Evolutionary conservation across 2,888 invertebrate species (phyloP).

Genomic region (Lasioglossum zephyrum): DNA sequence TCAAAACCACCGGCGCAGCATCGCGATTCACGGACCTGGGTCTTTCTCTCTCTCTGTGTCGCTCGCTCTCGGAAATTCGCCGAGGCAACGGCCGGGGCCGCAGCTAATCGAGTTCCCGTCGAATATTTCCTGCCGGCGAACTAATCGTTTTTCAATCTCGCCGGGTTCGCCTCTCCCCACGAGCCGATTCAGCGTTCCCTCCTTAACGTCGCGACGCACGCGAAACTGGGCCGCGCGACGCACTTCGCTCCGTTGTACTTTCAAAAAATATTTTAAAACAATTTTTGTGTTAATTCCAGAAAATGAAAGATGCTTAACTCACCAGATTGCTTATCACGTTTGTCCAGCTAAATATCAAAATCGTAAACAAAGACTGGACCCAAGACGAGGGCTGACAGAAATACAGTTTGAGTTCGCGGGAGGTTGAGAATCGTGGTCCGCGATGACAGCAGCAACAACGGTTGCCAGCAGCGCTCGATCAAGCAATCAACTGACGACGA

Average conservation of each 20-base stretch:
- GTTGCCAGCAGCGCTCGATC: background rate
- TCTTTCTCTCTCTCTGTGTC: background rate
- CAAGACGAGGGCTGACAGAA: too few relatives aligned
- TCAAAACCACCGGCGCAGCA: background rate
- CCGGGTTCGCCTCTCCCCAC: background rate
- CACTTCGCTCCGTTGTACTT: background rate
- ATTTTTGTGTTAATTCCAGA: background rate
- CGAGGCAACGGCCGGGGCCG: background rate
- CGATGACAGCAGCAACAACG: conserved; percentile 2
- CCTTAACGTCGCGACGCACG: background rate
- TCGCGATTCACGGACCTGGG: conserved; percentile 3
- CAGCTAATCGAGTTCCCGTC: background rate
- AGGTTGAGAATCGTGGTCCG: background rate
- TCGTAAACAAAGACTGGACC: too few relatives aligned
- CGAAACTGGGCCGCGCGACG: background rate
- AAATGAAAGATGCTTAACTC: too few relatives aligned
- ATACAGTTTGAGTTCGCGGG: background rate
- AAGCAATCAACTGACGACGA: background rate
- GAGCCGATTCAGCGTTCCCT: background rate
- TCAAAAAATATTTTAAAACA: background rate
- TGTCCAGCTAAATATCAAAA: too few relatives aligned
- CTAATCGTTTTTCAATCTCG: conserved; percentile 11
- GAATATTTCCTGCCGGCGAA: conserved; percentile 11
- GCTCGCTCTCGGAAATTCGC: background rate
- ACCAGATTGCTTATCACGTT: too few relatives aligned